Conservation (phyloP, 2,888 invertebrate species). For the Troides oblongomaculatus region DNA sequence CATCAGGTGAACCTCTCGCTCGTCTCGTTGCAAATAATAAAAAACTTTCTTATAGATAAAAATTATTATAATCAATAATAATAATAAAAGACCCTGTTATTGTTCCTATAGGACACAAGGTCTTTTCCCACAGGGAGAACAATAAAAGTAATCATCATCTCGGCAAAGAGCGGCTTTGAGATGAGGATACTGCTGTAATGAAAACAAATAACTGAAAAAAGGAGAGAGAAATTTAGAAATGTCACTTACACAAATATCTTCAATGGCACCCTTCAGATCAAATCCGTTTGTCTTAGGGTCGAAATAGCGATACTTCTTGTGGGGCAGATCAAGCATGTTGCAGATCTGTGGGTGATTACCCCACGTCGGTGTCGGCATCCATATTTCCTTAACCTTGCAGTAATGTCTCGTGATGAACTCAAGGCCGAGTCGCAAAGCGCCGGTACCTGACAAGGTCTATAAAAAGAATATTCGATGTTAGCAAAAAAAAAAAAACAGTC, state of each 20-base stretch:
- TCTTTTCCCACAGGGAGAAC: no score
- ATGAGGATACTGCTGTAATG: background rate
- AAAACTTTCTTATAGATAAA: no score
- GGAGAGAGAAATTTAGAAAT: background rate
- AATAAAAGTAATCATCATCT: no score
- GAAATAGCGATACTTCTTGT: slow-evolving; percentile 96
- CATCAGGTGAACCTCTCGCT: no score
- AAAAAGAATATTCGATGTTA: background rate
- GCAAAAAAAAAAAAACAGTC: background rate
- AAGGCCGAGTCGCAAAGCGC: slow-evolving; percentile 95
- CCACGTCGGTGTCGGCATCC: slow-evolving; percentile 97
- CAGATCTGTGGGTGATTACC: slow-evolving; percentile 98
- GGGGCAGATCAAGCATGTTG: slow-evolving; percentile 90
- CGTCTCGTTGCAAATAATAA: no score
- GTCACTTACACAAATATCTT: slow-evolving; percentile 89
- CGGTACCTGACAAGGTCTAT: slow-evolving; percentile 98
- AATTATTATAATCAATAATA: no score
- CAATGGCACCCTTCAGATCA: slow-evolving; percentile 92
- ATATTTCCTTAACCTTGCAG: slow-evolving; percentile 88
- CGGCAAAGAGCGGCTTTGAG: no score
- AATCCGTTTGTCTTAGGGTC: slow-evolving; percentile 96
- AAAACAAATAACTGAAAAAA: background rate
- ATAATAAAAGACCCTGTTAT: no score
- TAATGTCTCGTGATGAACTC: slow-evolving; percentile 92
- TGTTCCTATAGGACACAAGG: no score